Conservation (phyloP, 1,140 invertebrate genomes). For the Trichonephila clavipes region DNA sequence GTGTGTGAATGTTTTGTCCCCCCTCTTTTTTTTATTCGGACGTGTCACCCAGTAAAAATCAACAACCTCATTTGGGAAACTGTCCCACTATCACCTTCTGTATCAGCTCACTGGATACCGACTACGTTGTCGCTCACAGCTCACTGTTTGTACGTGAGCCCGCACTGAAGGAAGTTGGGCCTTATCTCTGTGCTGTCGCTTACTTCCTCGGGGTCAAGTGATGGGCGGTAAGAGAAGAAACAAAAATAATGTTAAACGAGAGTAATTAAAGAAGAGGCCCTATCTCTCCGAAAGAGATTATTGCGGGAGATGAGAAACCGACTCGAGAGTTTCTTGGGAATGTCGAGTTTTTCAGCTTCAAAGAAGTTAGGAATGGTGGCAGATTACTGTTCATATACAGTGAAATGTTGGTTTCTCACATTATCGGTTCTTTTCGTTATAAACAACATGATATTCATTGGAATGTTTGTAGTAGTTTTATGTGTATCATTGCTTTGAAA, state of each 20-base stretch:
- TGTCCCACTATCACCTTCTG: conserved; percentile 17
- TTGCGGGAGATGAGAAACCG: no score
- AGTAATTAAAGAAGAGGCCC: conserved; percentile 56
- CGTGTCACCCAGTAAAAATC: conserved; percentile 27
- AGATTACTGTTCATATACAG: no score
- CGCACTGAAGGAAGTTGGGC: not conserved
- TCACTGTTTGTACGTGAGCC: conserved; percentile 21
- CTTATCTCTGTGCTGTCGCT: conserved; percentile 52
- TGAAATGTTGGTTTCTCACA: no score
- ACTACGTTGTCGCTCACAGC: conserved; percentile 51
- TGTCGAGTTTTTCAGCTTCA: no score
- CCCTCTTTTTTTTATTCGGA: not conserved
- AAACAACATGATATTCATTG: no score
- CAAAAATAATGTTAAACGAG: conserved; percentile 42
- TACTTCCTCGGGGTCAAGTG: conserved; percentile 37
- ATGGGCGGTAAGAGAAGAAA: conserved; percentile 3
- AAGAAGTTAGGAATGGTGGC: no score
- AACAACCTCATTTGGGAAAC: conserved; percentile 8
- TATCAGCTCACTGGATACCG: not conserved
- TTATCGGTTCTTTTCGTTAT: no score
- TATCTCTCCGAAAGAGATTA: conserved; percentile 35
- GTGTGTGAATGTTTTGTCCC: no score
- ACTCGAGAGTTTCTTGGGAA: no score
- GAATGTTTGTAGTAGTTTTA: no score
- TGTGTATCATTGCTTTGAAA: no score